Conservation (phyloP, 1,140 invertebrate genomes). For the Trypoxylus dichotomus region DNA sequence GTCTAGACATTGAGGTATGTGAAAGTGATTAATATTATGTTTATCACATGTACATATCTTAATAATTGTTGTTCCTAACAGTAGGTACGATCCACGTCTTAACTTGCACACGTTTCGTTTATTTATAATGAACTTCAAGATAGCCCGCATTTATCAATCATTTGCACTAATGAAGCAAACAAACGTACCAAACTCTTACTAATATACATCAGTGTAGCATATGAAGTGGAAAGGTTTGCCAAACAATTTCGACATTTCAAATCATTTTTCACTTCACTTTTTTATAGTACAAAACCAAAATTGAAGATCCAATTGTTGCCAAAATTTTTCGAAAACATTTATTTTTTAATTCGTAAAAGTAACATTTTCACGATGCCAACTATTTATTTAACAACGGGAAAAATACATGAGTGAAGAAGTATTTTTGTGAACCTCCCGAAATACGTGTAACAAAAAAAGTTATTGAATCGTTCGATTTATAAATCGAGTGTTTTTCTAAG, state of each 20-base stretch:
- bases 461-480: not conserved
- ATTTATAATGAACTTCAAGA: not conserved
- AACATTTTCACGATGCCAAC: not conserved
- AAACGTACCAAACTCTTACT: not conserved
- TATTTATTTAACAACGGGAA: not conserved
- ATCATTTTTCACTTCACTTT: not conserved
- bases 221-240: not conserved
- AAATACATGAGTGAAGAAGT: not conserved
- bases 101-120: not conserved
- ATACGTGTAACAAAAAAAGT: not conserved
- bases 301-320: not conserved
- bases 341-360: not conserved
- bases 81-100: not conserved
- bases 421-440: not conserved
- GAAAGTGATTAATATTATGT: not conserved
- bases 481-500: not conserved
- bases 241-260: not conserved
- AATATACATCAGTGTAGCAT: not conserved
- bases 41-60: not conserved
- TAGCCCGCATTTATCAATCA: too few species aligned
- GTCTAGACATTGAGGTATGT: not conserved
- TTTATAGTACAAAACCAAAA: not conserved
- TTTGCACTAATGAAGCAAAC: too few species aligned
- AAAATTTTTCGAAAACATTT: not conserved
- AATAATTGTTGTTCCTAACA: not conserved